These are phyloP conservation scores for Cariama cristata DNA, from an alignment of 2,113 vertebrate species.

Conservation along the genomic window DNA sequence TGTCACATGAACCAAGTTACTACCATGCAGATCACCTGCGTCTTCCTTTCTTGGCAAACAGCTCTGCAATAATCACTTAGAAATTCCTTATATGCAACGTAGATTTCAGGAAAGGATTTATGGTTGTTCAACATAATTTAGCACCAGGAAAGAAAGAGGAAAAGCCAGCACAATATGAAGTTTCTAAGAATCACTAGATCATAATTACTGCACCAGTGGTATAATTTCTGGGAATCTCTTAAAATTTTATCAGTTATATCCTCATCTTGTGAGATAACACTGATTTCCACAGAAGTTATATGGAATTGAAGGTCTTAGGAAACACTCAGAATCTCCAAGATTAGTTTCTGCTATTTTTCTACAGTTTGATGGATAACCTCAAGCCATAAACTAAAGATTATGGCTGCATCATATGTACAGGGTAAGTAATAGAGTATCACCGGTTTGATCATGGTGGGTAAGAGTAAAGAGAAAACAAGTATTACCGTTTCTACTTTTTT, in stretches of 20 bases:
- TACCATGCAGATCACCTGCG: neutral
- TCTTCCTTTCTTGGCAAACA: conserved; percentile 5
- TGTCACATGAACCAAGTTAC: neutral
- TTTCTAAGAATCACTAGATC: neutral
- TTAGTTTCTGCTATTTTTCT: neutral
- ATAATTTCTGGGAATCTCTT: neutral
- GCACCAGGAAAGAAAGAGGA: neutral
- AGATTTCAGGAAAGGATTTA: neutral
- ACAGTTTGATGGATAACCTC: neutral
- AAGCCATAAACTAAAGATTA: neutral
- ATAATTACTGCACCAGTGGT: neutral
- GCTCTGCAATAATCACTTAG: neutral
- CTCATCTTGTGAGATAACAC: neutral
- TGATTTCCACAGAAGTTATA: neutral
- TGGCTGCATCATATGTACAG: rapidly evolving
- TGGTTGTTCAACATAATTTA: neutral
- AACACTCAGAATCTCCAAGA: neutral
- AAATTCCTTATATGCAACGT: neutral
- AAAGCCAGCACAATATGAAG: neutral
- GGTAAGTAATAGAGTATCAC: neutral
- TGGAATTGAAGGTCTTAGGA: neutral
- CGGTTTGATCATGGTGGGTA: neutral
- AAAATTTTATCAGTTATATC: neutral
- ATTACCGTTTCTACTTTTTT: neutral
- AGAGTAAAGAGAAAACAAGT: neutral